phyloP scores from a whole-genome alignment of 2,113 vertebrate species.

The Bufo gargarizans region DNA sequence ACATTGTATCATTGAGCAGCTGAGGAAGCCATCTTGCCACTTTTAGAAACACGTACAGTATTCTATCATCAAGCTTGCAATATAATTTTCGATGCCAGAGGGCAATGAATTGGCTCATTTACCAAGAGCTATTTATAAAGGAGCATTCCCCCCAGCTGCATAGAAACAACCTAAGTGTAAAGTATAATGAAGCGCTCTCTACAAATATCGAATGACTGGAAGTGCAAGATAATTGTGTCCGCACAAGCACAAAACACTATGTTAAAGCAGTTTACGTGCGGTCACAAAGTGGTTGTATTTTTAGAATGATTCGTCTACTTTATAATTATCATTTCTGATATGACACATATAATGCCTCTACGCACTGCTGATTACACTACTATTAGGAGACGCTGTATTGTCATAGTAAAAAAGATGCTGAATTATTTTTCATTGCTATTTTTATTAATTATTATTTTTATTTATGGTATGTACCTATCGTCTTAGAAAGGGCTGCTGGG shows the following conservation, averaged over 20 bases:
- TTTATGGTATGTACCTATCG: too few species aligned
- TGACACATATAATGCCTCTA: neutral
- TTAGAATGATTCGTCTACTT: neutral
- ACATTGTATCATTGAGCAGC: neutral
- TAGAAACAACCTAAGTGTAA: slow-evolving; percentile 24
- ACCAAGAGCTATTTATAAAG: slow-evolving; percentile 44
- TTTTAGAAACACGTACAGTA: neutral
- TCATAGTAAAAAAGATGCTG: too few species aligned
- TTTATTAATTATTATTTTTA: neutral
- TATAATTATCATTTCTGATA: slow-evolving; percentile 11
- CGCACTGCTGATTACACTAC: neutral
- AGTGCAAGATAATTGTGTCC: slow-evolving; percentile 31
- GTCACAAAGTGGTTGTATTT: neutral
- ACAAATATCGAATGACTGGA: slow-evolving; percentile 19
- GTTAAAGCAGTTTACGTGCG: neutral
- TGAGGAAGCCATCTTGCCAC: neutral
- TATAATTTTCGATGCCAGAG: slow-evolving; percentile 26
- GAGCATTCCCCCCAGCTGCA: slow-evolving; percentile 16
- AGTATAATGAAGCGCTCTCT: slow-evolving; percentile 4
- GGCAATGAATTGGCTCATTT: slow-evolving; percentile 45
- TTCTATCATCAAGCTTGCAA: neutral
- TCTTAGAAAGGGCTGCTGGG: too few species aligned
- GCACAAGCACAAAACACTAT: neutral
- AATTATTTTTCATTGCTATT: neutral
- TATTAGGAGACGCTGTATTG: neutral